Evolutionary conservation across 1,140 invertebrate genomes (phyloP), one percentile per base, ranked within the genome.

Genomic region (Venustaconcha ellipsiformis): DNA sequence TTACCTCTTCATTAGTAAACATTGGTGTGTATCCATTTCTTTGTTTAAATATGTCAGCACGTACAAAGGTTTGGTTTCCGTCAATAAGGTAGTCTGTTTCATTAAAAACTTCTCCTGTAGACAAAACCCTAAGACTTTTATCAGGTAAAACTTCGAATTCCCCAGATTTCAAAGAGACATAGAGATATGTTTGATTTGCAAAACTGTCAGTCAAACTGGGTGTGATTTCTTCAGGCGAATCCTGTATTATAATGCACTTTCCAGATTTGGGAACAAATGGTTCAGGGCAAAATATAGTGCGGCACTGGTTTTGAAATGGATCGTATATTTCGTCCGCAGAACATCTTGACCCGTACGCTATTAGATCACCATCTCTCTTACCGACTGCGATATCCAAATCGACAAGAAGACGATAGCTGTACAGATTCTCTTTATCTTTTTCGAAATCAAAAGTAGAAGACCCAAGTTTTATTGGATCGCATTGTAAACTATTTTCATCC

Each of bases 321-420:
- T 85, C 81, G 59, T 70, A 85, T 18, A 85, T 80, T 63, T 79
- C 26, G 2, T 2, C 26, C 1, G 26, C 26, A 30, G 26, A 30
- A 30, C 26, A 30, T 30, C 26, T 30, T 15, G 57, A 59, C 23
- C 57, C 59, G 26, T 67, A 23, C 23, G 30, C 62, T 4, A 70
- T 8, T 30, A 65, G 23, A 56, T 63, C 57, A 14, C 62, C 70
- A 12, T 70, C 59, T 23, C 71, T 37, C n/a, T 64, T 20, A 6
- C 23, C 62, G 4, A 26, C 71, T 30, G 70, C 55, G 14, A 59
- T 66, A 69, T 81, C 2, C 20, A 82, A 70, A 67, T 85, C 81
- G 15, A 85, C 59, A 1, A 83, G 74, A 57, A 85, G 75, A 17
- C 80, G 78, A 68, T 78, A 85, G 17, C 78, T 70, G 23, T 78